A percentile compares a stretch with the other conserved stretches of the same genome.
phyloP scores from a whole-genome alignment of 1,140 invertebrate genomes.

The Drosophila tsacasi region DNA sequence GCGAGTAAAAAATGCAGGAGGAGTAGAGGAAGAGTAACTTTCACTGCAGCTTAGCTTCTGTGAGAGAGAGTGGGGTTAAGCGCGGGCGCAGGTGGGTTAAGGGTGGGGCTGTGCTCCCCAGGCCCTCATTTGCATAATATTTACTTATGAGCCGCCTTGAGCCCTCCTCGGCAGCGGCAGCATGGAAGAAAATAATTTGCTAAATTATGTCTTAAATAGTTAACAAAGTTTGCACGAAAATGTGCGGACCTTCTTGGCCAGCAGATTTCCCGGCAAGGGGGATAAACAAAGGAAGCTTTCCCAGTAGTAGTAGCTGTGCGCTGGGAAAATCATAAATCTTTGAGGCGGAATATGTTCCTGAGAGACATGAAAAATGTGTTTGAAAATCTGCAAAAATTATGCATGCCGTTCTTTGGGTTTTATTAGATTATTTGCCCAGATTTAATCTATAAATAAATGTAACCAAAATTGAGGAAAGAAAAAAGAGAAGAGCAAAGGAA shows the following conservation, averaged over 20 bases:
- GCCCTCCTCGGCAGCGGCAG: constrained; percentile 11
- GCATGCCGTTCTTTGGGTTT: not conserved
- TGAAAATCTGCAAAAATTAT: constrained; percentile 11
- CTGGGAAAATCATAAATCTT: constrained; percentile 13
- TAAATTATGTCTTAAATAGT: constrained; percentile 84
- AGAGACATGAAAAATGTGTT: constrained; percentile 10
- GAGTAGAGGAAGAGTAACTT: constrained; percentile 50
- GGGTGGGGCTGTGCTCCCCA: constrained; percentile 20
- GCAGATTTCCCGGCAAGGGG: constrained; percentile 34
- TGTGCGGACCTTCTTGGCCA: constrained; percentile 51
- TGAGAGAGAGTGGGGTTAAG: constrained; percentile 4
- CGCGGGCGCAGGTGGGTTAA: constrained; percentile 2
- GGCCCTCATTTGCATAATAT: constrained; percentile 80
- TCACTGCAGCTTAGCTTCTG: constrained; percentile 54
- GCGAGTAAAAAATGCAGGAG: not conserved
- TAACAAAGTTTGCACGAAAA: constrained; percentile 78
- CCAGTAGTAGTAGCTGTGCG: not conserved
- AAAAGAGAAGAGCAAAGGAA: not conserved
- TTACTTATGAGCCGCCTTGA: constrained; percentile 63
- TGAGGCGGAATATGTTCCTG: constrained; percentile 25
- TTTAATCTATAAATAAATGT: constrained; percentile 2
- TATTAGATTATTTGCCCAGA: not conserved
- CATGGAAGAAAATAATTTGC: constrained; percentile 80
- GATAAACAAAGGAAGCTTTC: constrained; percentile 31
- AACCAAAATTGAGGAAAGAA: too few species aligned